These are phyloP conservation scores for Apteryx mantelli DNA, from an alignment of 2,113 vertebrate species.

Conservation along the genomic window DNA sequence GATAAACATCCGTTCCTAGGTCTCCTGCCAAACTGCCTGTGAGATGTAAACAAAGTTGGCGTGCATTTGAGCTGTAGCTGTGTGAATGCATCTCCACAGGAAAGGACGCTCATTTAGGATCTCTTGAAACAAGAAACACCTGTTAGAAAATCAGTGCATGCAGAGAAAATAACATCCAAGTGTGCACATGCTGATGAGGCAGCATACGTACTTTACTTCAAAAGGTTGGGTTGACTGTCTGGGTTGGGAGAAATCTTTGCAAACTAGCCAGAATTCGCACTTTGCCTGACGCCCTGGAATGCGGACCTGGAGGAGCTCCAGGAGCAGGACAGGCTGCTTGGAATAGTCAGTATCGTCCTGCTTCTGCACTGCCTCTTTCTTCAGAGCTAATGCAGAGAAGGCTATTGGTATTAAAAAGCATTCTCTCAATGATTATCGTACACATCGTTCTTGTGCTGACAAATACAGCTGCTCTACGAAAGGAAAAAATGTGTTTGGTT, in stretches of 20 bases:
- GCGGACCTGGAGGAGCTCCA: slow-evolving; percentile 52
- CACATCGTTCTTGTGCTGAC: background rate
- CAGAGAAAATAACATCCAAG: slow-evolving; percentile 58
- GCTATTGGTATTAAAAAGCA: background rate
- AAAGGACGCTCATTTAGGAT: slow-evolving; percentile 63
- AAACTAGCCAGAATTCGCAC: slow-evolving; percentile 50
- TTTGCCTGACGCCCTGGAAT: slow-evolving; percentile 49
- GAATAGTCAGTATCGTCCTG: background rate
- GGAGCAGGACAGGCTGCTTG: background rate
- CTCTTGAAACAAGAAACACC: slow-evolving; percentile 73
- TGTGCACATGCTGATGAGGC: slow-evolving; percentile 53
- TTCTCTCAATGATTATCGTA: background rate
- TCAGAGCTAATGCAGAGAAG: background rate
- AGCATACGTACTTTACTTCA: slow-evolving; percentile 16
- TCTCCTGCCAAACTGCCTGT: slow-evolving; percentile 56
- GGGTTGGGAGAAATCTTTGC: slow-evolving; percentile 46
- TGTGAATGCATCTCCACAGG: slow-evolving; percentile 61
- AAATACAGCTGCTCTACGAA: background rate
- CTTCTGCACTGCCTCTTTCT: background rate
- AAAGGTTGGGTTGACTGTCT: slow-evolving; percentile 7
- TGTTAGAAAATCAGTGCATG: slow-evolving; percentile 58
- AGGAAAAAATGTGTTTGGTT: background rate
- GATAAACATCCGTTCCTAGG: slow-evolving; percentile 68
- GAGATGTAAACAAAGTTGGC: slow-evolving; percentile 60
- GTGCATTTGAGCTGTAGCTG: slow-evolving; percentile 34